phyloP scores from a whole-genome alignment of 2,888 invertebrate genomes.

The Dexiosoma caninum region DNA sequence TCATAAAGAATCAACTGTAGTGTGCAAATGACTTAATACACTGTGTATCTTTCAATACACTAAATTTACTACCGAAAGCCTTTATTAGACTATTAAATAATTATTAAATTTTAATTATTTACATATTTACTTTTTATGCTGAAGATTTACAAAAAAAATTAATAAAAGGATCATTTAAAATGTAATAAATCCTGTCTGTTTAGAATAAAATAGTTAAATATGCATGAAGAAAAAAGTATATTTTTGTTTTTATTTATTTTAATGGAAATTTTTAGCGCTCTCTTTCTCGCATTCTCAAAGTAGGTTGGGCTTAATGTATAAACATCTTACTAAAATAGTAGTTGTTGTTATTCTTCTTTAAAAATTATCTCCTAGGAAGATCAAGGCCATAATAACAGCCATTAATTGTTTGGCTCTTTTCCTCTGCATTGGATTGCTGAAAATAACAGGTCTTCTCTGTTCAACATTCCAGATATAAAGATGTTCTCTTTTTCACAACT shows the following conservation, averaged over 20 bases:
- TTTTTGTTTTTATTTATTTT: background rate
- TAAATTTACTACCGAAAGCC: slow-evolving; percentile 19
- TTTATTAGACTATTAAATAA: slow-evolving; percentile 23
- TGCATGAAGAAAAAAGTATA: too few species aligned
- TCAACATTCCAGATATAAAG: too few species aligned
- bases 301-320: slow-evolving; percentile 51
- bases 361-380: slow-evolving; percentile 10
- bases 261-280: background rate
- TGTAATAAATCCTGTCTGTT: background rate
- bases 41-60: background rate
- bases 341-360: background rate
- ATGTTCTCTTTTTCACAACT: too few species aligned
- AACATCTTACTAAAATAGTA: slow-evolving; percentile 33
- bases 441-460: too few species aligned
- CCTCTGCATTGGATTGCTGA: background rate
- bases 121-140: slow-evolving; percentile 3
- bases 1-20: slow-evolving; percentile 59
- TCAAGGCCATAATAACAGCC: slow-evolving; percentile 66
- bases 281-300: slow-evolving; percentile 7
- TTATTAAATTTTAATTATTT: slow-evolving; percentile 22
- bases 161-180: background rate
- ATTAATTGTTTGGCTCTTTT: slow-evolving; percentile 72
- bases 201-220: background rate
- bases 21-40: slow-evolving; percentile 37
- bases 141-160: background rate